Evolutionary conservation across 2,113 vertebrate genomes (phyloP).

Genomic region (Spilogale gracilis): DNA sequence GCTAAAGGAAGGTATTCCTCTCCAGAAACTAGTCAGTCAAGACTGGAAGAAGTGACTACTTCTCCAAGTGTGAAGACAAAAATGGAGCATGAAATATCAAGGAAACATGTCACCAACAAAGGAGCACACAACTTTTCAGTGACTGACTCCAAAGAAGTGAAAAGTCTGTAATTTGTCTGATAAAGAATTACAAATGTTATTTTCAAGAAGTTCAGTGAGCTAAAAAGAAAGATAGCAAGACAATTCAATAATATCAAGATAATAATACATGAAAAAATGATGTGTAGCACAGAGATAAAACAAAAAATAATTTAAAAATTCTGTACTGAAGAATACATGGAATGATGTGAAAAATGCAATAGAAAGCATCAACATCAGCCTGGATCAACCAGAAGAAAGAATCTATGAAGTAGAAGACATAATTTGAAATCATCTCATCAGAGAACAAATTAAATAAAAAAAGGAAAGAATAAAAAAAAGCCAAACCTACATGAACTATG

Average conservation of each 20-base stretch:
- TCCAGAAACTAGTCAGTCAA: not conserved
- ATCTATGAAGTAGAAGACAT: not conserved
- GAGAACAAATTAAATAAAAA: not conserved
- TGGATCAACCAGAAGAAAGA: not conserved
- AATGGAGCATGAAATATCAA: not conserved
- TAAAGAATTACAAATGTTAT: not conserved
- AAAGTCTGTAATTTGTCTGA: not conserved
- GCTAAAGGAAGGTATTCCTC: not conserved
- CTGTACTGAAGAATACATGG: not conserved
- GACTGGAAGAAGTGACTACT: not conserved
- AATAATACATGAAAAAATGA: not conserved
- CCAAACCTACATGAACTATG: not conserved
- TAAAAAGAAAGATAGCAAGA: not conserved
- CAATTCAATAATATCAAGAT: not conserved
- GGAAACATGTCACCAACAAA: not conserved
- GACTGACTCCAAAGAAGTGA: not conserved
- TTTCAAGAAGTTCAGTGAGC: not conserved
- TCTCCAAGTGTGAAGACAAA: not conserved
- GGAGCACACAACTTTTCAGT: not conserved
- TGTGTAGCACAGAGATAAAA: not conserved
- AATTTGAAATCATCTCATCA: not conserved
- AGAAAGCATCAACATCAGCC: not conserved
- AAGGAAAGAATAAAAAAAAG: not conserved
- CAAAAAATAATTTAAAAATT: not conserved
- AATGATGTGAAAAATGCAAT: not conserved